Evolutionary conservation across 2,797 vertebrate genomes (phyloP).

Genomic region (Squalus acanthias): DNA sequence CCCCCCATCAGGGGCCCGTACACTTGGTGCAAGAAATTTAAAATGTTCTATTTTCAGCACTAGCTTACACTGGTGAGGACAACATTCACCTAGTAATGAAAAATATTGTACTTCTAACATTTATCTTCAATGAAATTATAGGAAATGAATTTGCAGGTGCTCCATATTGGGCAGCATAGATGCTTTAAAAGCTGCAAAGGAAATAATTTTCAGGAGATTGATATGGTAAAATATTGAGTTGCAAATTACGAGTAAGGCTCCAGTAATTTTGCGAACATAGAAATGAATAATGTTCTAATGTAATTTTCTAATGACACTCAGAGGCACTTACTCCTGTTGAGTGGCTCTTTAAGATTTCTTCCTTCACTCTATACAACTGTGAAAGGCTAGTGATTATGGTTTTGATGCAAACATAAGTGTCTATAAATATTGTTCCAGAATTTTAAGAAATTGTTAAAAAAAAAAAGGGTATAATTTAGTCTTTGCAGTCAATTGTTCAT

Average conservation of each 20-base stretch:
- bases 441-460: neutral
- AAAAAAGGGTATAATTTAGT: neutral
- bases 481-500: neutral
- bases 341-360: neutral
- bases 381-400: neutral
- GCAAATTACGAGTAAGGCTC: neutral
- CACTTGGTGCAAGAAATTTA: neutral
- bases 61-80: neutral
- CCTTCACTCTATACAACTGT: neutral
- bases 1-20: neutral
- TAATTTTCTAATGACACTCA: neutral
- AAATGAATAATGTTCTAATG: slow-evolving; percentile 3
- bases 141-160: neutral
- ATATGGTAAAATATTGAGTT: neutral
- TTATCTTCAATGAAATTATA: neutral
- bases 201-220: neutral
- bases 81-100: neutral
- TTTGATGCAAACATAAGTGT: neutral
- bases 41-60: neutral
- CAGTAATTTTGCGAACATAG: neutral
- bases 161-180: neutral
- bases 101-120: neutral
- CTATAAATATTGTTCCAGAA: neutral
- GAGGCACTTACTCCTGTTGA: neutral
- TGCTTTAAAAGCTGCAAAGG: neutral